Base-by-base conservation (phyloP, 1,140 invertebrate genomes). In the Bombus pyrosoma region DNA sequence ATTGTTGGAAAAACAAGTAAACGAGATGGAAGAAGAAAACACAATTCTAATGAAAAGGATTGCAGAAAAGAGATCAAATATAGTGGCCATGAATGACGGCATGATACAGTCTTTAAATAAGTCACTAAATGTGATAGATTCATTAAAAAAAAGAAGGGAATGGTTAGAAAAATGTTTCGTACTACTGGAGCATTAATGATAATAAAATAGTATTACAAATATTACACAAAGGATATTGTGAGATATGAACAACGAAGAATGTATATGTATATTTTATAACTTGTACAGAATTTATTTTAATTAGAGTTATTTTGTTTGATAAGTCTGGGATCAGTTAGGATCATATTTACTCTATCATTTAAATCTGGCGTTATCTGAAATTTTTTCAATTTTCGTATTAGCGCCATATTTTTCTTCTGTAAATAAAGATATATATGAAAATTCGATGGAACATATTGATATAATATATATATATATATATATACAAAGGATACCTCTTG, bases 11-110 rank as follows among this genome's bases (percentile, higher is more conserved):
- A 71, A 86, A 53, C 77, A 77, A 66, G 86, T 93, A 34, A 78
- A 53, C 5, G 78, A 89, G 62, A 76, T 91, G 10, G 89, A 94
- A 81, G 86, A 84, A 34, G 93, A 92, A 64, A 94, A 94, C 78
- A 39, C 77, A 73, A n/a, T 15, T 18, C 41, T 94, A 57, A 89
- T 91, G 78, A 59, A 90, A 39, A 34, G 80, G 66, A 47, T 94
- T 39, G 34, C 71, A 2, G 73, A 90, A 43, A 88, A 72, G 74
- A 91, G 93, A 86, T 69, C 77, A 22, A 87, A 76, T 62, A 62
- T 91, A 59, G 25, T 25, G 28, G 37, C 80, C 0, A 34, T 68
- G 10, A 64, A 82, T 28, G 80, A 91, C 3, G 74, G 8, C 4
- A 77, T 91, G 28, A 73, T 39, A 15, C 79, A 15, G 34, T 82